Evolutionary conservation across 2,113 vertebrate genomes (phyloP).

Genomic region (Indri indri): DNA sequence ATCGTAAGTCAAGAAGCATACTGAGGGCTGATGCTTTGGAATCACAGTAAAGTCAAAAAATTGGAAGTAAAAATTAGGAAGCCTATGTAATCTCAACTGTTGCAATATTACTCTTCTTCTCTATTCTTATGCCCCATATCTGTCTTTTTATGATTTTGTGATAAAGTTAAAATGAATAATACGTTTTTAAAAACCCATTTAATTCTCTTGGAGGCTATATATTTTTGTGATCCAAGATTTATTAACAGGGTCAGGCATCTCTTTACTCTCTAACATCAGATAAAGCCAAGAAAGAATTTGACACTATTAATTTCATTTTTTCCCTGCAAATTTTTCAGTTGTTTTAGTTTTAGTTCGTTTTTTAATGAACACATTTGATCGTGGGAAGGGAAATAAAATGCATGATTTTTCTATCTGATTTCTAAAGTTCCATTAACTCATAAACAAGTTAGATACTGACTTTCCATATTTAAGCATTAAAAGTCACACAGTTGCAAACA

Average conservation of each 20-base stretch:
- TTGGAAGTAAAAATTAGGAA: not conserved
- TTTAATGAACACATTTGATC: not conserved
- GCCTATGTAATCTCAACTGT: not conserved
- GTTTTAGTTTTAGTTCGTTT: not conserved
- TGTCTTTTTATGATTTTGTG: slow-evolving; percentile 1
- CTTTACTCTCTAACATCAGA: not conserved
- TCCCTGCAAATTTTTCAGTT: not conserved
- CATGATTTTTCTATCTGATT: not conserved
- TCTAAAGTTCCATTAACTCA: not conserved
- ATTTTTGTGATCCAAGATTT: not conserved
- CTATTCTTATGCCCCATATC: not conserved
- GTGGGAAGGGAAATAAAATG: not conserved
- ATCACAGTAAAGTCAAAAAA: not conserved
- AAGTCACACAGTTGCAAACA: not conserved
- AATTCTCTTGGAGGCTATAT: not conserved
- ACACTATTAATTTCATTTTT: not conserved
- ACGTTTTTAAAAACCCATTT: not conserved
- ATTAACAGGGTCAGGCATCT: not conserved
- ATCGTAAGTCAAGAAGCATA: not conserved
- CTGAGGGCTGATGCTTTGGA: not conserved
- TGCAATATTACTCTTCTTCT: not conserved
- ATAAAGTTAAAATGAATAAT: slow-evolving; percentile 45
- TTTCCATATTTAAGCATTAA: not conserved
- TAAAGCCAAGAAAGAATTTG: not conserved
- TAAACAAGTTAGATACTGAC: not conserved